Conservation (phyloP, 2,888 invertebrate species). For the Zhuqinia jingwanae region DNA sequence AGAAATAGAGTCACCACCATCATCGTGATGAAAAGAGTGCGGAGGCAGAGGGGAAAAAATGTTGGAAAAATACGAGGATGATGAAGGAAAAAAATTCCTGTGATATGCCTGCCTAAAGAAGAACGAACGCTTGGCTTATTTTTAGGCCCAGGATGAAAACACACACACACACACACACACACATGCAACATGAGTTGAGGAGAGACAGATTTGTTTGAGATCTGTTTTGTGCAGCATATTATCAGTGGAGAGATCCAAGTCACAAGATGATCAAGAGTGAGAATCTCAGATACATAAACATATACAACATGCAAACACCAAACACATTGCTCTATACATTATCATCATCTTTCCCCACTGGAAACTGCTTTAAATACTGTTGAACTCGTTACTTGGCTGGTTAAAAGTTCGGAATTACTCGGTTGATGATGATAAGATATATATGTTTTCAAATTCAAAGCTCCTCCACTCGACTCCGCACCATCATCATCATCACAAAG, state of each 20-base stretch:
- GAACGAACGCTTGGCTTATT: slow-evolving; percentile 71
- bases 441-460: neutral
- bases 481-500: neutral
- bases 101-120: slow-evolving; percentile 16
- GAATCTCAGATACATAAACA: no score
- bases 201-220: neutral
- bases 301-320: no score
- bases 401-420: slow-evolving; percentile 6
- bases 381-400: slow-evolving; percentile 5
- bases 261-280: no score
- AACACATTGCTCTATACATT: neutral
- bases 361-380: slow-evolving; percentile 21
- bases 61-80: slow-evolving; percentile 16
- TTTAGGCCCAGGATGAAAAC: slow-evolving; percentile 77
- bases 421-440: neutral
- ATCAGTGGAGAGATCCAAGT: no score
- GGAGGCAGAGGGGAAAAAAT: slow-evolving; percentile 31
- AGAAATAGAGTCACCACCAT: no score
- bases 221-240: no score
- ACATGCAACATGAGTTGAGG: neutral
- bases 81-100: slow-evolving; percentile 16
- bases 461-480: neutral
- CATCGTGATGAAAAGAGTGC: no score
- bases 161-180: slow-evolving; percentile 5
- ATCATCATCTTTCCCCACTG: neutral